phyloP scores from a whole-genome alignment of 1,140 invertebrate species.

The Ditylenchus dipsaci region DNA sequence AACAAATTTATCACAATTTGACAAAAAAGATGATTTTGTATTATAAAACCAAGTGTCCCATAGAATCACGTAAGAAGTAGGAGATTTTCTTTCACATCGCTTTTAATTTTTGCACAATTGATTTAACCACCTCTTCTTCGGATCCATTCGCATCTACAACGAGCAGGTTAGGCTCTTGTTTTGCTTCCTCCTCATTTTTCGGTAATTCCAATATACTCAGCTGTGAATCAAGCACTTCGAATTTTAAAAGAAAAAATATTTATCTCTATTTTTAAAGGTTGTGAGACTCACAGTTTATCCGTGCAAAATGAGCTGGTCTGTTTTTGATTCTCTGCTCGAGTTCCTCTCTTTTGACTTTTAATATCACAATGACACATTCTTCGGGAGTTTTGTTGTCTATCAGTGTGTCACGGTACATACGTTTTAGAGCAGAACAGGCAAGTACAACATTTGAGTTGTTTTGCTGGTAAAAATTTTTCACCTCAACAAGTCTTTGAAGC shows the following conservation, averaged over 20 bases:
- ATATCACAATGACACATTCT: neutral
- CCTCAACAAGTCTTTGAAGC: neutral
- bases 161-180: neutral
- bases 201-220: neutral
- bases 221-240: neutral
- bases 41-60: too few species aligned
- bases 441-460: conserved; percentile 14
- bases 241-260: too few species aligned
- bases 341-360: conserved; percentile 4
- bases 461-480: neutral
- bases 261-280: too few species aligned
- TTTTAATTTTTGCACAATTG: neutral
- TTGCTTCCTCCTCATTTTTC: neutral
- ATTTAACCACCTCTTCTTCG: neutral
- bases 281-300: neutral
- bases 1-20: too few species aligned
- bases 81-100: neutral
- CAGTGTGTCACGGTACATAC: conserved; percentile 12
- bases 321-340: neutral
- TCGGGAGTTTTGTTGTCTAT: neutral
- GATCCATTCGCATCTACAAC: neutral
- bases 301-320: conserved; percentile 15
- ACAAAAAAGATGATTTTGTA: too few species aligned
- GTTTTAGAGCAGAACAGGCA: conserved; percentile 29
- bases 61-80: too few species aligned